Evolutionary conservation across 2,113 vertebrate genomes (phyloP).

Genomic region (Dinomys branickii): DNA sequence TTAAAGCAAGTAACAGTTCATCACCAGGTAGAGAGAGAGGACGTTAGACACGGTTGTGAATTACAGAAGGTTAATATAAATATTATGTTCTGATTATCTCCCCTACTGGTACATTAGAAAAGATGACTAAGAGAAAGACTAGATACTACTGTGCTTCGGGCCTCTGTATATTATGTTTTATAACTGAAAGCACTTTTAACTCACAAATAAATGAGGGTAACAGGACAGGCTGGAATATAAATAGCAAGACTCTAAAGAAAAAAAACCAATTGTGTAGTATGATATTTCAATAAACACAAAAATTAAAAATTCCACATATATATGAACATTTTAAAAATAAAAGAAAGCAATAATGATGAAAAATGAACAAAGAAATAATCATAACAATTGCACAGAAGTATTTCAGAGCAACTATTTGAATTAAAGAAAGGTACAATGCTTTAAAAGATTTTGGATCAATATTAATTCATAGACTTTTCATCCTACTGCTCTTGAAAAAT

Average conservation of each 20-base stretch:
- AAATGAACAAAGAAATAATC: not conserved
- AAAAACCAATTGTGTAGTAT: not conserved
- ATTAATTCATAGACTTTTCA: not conserved
- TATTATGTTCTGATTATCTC: not conserved
- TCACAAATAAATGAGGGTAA: not conserved
- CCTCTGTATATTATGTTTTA: not conserved
- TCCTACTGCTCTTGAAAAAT: not conserved
- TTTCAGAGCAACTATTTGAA: not conserved
- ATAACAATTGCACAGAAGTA: not conserved
- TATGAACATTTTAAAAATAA: not conserved
- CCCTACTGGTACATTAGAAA: not conserved
- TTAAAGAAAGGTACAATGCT: not conserved
- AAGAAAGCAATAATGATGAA: not conserved
- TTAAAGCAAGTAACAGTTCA: not conserved
- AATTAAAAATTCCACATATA: not conserved
- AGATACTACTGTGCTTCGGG: not conserved
- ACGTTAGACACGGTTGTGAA: not conserved
- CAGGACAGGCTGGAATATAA: not conserved
- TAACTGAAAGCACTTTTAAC: not conserved
- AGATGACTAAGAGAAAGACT: not conserved
- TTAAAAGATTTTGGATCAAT: not conserved
- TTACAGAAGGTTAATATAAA: not conserved
- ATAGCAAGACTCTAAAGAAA: not conserved
- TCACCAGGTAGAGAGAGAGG: not conserved
- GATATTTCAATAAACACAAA: not conserved